A percentile compares a stretch with the other conserved stretches of the same genome.
Evolutionary conservation across 2,113 vertebrate genomes (phyloP).

Genomic region (Cisticola juncidis): DNA sequence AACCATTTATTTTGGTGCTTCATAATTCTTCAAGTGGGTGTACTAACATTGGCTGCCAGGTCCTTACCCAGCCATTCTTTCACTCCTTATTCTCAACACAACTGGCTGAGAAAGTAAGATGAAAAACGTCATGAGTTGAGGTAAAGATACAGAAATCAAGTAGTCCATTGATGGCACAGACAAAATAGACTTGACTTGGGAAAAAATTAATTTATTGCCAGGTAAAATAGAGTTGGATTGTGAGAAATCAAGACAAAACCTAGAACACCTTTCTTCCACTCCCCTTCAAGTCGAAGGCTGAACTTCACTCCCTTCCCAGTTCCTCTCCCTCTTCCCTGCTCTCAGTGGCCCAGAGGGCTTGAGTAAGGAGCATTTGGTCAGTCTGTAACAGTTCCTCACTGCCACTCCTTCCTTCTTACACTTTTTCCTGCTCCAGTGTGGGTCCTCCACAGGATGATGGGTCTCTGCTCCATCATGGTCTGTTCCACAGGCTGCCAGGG

Average conservation of each 20-base stretch:
- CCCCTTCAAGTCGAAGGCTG: not conserved
- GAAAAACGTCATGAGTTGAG: not conserved
- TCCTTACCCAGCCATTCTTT: not conserved
- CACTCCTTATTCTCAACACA: not conserved
- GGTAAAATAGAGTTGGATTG: not conserved
- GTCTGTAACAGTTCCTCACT: not conserved
- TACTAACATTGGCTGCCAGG: not conserved
- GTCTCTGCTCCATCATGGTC: not conserved
- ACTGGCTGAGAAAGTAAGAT: not conserved
- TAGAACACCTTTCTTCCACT: not conserved
- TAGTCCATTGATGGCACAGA: not conserved
- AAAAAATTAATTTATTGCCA: not conserved
- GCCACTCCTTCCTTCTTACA: not conserved
- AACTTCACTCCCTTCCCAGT: not conserved
- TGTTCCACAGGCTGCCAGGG: fast-evolving
- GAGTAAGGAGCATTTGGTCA: not conserved
- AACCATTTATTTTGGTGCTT: not conserved
- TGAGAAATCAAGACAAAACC: not conserved
- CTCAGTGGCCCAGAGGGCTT: not conserved
- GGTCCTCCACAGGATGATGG: not conserved
- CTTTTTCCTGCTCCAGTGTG: not conserved
- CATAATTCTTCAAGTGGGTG: not conserved
- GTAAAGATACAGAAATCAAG: not conserved
- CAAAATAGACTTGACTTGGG: not conserved
- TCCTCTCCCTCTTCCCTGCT: not conserved